Conservation (phyloP, 2,797 vertebrate genomes). For the Lutjanus argentimaculatus region DNA sequence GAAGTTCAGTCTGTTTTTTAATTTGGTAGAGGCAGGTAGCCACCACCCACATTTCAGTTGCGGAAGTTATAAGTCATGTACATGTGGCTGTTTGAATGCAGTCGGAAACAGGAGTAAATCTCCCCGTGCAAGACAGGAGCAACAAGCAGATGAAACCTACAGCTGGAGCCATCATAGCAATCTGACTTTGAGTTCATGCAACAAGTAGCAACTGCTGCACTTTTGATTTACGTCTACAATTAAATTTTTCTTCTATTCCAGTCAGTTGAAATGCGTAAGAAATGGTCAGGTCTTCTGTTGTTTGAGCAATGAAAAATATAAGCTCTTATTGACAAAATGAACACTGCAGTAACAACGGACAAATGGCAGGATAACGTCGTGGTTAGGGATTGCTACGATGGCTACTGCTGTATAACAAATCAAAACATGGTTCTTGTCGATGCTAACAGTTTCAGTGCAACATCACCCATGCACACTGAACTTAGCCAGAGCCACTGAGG, state of each 20-base stretch:
- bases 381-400: conserved; percentile 53
- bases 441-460: conserved; percentile 33
- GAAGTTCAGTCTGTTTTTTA: conserved; percentile 59
- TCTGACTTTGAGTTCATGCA: conserved; percentile 37
- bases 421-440: conserved; percentile 40
- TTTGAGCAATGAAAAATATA: conserved; percentile 16
- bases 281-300: conserved; percentile 38
- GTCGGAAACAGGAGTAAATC: conserved; percentile 37
- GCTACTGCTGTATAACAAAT: conserved; percentile 46
- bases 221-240: neutral
- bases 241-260: neutral
- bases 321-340: conserved; percentile 16
- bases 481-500: conserved; percentile 43
- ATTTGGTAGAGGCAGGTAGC: conserved; percentile 24
- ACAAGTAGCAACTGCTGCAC: conserved; percentile 37
- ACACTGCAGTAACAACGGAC: conserved; percentile 29
- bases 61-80: conserved; percentile 42
- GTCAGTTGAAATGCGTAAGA: conserved; percentile 27
- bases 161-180: conserved; percentile 63
- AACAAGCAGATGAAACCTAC: conserved; percentile 65
- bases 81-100: conserved; percentile 49
- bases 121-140: conserved; percentile 36
- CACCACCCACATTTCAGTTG: neutral
- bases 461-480: conserved; percentile 20
- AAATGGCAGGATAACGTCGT: conserved; percentile 27